These are phyloP conservation scores for Spilogale gracilis DNA, from an alignment of 2,113 vertebrate genomes.

Conservation along the genomic window DNA sequence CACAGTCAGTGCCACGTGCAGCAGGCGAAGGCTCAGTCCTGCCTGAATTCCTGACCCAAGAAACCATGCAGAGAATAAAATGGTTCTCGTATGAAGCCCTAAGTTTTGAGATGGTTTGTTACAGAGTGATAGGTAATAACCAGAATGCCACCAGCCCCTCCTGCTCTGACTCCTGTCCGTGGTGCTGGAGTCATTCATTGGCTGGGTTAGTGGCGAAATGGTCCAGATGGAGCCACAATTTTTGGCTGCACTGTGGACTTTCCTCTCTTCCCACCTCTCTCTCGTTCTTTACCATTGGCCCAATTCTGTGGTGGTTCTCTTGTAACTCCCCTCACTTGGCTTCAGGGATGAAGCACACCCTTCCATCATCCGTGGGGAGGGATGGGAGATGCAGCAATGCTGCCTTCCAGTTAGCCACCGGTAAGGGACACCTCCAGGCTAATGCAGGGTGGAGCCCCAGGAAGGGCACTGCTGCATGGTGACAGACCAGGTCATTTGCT, in stretches of 20 bases:
- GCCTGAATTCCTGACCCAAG: background rate
- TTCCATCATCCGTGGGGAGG: background rate
- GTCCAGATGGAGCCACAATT: background rate
- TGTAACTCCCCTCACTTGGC: background rate
- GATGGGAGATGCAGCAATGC: background rate
- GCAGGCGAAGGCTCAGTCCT: background rate
- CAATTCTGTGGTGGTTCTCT: background rate
- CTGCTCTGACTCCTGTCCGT: background rate
- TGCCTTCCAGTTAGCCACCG: background rate
- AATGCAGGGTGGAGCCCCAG: background rate
- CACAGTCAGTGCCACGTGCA: rapidly evolving
- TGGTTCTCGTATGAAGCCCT: background rate
- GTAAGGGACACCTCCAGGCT: background rate
- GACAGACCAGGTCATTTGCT: background rate
- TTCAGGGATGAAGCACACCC: background rate
- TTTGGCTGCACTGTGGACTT: background rate
- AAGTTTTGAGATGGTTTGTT: background rate
- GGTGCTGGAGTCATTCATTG: background rate
- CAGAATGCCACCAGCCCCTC: background rate
- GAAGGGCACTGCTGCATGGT: rapidly evolving
- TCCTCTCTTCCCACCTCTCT: background rate
- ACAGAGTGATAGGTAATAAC: background rate
- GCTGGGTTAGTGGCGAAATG: background rate
- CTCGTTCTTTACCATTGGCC: background rate
- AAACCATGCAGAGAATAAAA: background rate